These are phyloP conservation scores for Agrotis clavis DNA, from an alignment of 2,888 invertebrate species.

Conservation along the genomic window DNA sequence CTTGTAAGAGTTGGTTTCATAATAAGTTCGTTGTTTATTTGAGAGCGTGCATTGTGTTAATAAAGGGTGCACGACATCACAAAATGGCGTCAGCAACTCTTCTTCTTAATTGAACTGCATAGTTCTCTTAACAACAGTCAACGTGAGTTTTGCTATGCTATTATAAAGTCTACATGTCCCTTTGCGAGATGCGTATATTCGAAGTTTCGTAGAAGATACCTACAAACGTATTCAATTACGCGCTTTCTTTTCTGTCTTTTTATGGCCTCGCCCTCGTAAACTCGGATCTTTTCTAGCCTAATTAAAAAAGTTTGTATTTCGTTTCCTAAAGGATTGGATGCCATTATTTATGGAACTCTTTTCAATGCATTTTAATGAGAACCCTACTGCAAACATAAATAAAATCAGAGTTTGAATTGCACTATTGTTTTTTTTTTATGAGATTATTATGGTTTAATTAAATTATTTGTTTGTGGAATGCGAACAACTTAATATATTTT, in stretches of 20 bases:
- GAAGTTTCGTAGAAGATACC: constrained; percentile 24
- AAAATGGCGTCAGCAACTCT: no score
- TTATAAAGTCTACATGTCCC: not conserved
- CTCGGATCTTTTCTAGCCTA: constrained; percentile 52
- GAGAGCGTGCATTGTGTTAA: no score
- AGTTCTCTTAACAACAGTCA: not conserved
- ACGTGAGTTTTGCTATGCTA: not conserved
- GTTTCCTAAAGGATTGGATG: constrained; percentile 55
- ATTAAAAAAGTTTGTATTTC: constrained; percentile 61
- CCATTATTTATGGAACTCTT: constrained; percentile 38
- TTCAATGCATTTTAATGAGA: constrained; percentile 31
- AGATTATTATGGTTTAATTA: not conserved
- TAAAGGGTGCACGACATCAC: no score
- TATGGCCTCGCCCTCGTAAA: constrained; percentile 53
- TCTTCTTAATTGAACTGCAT: no score
- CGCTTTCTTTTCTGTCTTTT: constrained; percentile 50
- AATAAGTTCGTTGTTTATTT: no score
- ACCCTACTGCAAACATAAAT: not conserved
- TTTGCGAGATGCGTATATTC: constrained; percentile 12
- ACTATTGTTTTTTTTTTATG: not conserved
- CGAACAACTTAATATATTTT: not conserved
- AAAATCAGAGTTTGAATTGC: not conserved
- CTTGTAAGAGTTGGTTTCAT: no score
- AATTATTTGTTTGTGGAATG: not conserved
- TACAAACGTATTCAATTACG: constrained; percentile 57